Evolutionary conservation across 92 coral and sea anemone genomes (phyloP).

Genomic region (Epizoanthus scotinus): DNA sequence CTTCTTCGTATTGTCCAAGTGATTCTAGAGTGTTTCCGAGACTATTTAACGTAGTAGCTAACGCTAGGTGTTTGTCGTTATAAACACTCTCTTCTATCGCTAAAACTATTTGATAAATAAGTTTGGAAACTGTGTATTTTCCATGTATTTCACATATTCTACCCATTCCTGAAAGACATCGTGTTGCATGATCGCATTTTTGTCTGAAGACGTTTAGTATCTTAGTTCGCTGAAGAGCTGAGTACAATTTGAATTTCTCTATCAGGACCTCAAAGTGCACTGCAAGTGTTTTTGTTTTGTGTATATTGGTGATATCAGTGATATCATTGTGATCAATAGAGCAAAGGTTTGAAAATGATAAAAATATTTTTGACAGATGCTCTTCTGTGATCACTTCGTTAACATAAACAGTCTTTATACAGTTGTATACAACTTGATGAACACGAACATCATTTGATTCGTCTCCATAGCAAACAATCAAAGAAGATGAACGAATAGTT

Average conservation of each 20-base stretch:
- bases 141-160: not conserved
- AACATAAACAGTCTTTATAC: not conserved
- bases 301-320: not conserved
- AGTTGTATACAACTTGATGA: too few species aligned
- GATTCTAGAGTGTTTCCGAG: too few species aligned
- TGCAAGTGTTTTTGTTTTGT: not conserved
- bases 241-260: not conserved
- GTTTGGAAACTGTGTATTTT: too few species aligned
- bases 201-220: not conserved
- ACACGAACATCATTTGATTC: not conserved
- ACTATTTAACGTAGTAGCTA: not conserved
- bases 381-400: not conserved
- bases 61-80: not conserved
- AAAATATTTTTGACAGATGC: not conserved
- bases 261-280: not conserved
- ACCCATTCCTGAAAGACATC: not conserved
- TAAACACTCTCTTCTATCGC: too few species aligned
- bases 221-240: not conserved
- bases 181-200: not conserved
- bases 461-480: conserved; percentile 19
- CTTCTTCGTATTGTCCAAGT: too few species aligned
- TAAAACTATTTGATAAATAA: too few species aligned
- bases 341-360: not conserved
- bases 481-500: conserved; percentile 16
- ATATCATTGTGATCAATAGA: not conserved